phyloP scores from a whole-genome alignment of 35 echinoderm and acorn worm genomes.

The Ophioderma brevispina region DNA sequence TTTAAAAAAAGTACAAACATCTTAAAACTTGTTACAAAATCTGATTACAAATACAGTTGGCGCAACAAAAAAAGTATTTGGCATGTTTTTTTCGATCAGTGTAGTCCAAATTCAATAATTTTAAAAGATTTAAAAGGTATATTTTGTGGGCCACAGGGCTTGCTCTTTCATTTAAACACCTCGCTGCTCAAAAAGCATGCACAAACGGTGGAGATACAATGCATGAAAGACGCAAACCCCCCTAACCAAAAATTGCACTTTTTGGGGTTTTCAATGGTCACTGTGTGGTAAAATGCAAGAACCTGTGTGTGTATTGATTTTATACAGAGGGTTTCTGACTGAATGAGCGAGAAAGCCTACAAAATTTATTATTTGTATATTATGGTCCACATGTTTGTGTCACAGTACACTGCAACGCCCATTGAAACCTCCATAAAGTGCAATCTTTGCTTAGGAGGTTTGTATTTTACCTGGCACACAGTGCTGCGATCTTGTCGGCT shows the following conservation, averaged over 20 bases:
- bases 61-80: too few species aligned
- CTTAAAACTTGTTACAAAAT: not conserved
- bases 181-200: not conserved
- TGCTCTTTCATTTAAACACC: not conserved
- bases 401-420: too few species aligned
- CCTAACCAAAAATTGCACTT: too few species aligned
- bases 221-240: too few species aligned
- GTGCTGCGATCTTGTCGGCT: conserved; percentile 56
- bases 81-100: not conserved
- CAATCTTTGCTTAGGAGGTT: too few species aligned
- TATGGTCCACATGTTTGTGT: too few species aligned
- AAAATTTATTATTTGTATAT: too few species aligned
- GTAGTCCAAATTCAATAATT: not conserved
- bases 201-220: not conserved
- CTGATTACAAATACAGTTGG: too few species aligned
- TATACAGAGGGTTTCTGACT: not conserved
- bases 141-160: not conserved
- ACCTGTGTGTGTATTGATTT: too few species aligned
- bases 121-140: not conserved
- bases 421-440: too few species aligned
- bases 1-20: not conserved
- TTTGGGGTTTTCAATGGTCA: too few species aligned
- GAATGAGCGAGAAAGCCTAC: not conserved
- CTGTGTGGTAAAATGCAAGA: too few species aligned
- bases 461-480: conserved; percentile 78